Evolutionary conservation across 2,113 vertebrate genomes (phyloP).

Genomic region (Speoplatyrhinus poulsoni): DNA sequence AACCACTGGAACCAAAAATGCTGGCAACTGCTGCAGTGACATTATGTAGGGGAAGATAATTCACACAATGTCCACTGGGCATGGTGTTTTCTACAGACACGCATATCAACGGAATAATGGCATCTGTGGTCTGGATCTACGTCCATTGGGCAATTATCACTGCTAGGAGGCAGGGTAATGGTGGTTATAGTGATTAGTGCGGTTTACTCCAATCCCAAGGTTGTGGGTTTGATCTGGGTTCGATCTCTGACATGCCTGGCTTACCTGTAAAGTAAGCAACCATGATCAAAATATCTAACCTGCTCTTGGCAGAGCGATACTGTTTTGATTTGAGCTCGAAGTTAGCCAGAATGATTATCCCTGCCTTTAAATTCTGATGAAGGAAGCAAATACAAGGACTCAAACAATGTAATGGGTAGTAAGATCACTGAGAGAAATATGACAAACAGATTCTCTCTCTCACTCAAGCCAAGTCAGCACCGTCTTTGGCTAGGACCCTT

Average conservation of each 20-base stretch:
- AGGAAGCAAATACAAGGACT: constrained; percentile 14
- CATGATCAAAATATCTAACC: no score
- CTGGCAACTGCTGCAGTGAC: no score
- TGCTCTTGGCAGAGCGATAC: no score
- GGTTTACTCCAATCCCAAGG: no score
- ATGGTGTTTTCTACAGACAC: constrained; percentile 7
- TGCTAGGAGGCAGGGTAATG: constrained; percentile 13
- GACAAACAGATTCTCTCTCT: not conserved
- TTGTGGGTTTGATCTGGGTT: no score
- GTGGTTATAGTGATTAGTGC: not conserved
- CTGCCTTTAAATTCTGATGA: constrained; percentile 10
- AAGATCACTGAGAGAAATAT: constrained; percentile 19
- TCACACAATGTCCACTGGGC: no score
- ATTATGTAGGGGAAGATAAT: no score
- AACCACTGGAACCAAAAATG: no score
- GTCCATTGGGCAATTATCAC: constrained; percentile 49
- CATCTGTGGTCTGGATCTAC: constrained; percentile 43
- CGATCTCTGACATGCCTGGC: no score
- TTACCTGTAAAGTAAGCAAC: no score
- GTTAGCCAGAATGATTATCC: no score
- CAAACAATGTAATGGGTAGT: constrained; percentile 12
- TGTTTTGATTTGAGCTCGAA: no score
- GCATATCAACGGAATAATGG: constrained; percentile 49
- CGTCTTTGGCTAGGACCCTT: constrained; percentile 22
- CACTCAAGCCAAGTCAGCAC: constrained; percentile 10